Evolutionary conservation across 1,140 invertebrate genomes (phyloP).

Genomic region (Micrasema longulum): DNA sequence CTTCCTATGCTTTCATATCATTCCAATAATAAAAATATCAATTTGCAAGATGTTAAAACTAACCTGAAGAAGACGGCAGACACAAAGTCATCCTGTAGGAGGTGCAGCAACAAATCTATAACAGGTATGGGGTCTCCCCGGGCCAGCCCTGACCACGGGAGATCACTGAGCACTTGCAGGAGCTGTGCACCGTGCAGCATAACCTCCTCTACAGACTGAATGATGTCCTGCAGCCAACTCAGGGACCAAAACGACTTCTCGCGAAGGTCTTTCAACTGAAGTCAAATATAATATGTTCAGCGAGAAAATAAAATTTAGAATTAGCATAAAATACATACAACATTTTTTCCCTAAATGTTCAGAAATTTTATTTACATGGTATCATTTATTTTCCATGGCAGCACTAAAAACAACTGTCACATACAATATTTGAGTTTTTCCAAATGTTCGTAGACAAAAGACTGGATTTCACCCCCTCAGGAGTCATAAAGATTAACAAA

Average conservation of each 20-base stretch:
- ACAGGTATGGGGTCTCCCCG: conserved; percentile 56
- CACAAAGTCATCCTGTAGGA: conserved; percentile 58
- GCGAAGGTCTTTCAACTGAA: conserved; percentile 58
- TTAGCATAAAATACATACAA: no score
- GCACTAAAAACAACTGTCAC: no score
- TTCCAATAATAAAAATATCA: no score
- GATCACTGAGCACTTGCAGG: conserved; percentile 55
- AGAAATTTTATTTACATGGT: no score
- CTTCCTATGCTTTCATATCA: no score
- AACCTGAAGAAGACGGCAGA: conserved; percentile 59
- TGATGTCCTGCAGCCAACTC: conserved; percentile 58
- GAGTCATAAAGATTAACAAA: no score
- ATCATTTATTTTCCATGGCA: no score
- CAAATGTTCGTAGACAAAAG: no score
- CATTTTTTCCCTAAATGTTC: no score
- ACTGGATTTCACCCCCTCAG: no score
- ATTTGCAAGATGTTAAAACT: neutral
- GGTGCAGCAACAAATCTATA: conserved; percentile 57
- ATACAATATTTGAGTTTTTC: no score
- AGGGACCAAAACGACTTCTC: conserved; percentile 61
- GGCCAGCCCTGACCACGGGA: conserved; percentile 56
- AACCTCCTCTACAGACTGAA: conserved; percentile 57
- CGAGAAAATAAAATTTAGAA: no score
- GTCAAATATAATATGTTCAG: neutral
- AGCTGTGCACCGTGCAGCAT: conserved; percentile 56